phyloP scores from a whole-genome alignment of 2,888 invertebrate genomes.

The Drosophila niveifrons region DNA sequence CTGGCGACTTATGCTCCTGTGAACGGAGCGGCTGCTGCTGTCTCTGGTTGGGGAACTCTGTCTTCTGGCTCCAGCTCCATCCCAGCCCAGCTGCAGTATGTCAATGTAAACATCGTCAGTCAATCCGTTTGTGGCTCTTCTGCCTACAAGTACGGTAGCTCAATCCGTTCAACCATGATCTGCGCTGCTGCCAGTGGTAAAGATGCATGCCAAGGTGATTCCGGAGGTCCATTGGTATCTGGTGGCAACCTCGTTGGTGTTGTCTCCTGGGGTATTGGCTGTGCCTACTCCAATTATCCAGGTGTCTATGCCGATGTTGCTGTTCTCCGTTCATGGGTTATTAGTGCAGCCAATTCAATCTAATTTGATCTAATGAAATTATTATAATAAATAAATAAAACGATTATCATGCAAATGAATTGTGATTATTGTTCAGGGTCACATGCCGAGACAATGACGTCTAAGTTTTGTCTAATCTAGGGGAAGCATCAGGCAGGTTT shows the following conservation, averaged over 20 bases:
- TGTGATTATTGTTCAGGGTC: neutral
- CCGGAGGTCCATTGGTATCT: constrained; percentile 44
- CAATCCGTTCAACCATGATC: constrained; percentile 44
- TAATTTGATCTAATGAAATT: constrained; percentile 12
- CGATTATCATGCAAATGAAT: neutral
- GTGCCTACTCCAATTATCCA: constrained; percentile 64
- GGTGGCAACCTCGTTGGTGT: constrained; percentile 32
- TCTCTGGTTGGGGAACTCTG: constrained; percentile 70
- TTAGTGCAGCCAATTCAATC: constrained; percentile 37
- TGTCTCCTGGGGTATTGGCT: constrained; percentile 75
- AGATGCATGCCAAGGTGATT: constrained; percentile 54
- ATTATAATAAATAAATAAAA: constrained; percentile 9
- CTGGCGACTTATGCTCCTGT: constrained; percentile 79
- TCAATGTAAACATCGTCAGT: constrained; percentile 85
- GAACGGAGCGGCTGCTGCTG: constrained; percentile 51
- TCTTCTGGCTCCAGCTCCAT: constrained; percentile 61
- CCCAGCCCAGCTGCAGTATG: constrained; percentile 84
- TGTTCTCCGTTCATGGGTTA: constrained; percentile 55
- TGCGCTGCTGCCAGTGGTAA: constrained; percentile 44
- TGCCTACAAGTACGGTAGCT: constrained; percentile 81
- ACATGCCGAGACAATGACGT: constrained; percentile 1
- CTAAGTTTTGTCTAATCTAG: constrained; percentile 31
- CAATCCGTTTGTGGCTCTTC: constrained; percentile 82
- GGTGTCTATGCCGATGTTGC: constrained; percentile 66
- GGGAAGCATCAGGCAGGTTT: neutral